A percentile compares a stretch with the other conserved stretches of the same genome.
phyloP scores from a whole-genome alignment of 2,797 vertebrate species.

The Mastacembelus armatus region DNA sequence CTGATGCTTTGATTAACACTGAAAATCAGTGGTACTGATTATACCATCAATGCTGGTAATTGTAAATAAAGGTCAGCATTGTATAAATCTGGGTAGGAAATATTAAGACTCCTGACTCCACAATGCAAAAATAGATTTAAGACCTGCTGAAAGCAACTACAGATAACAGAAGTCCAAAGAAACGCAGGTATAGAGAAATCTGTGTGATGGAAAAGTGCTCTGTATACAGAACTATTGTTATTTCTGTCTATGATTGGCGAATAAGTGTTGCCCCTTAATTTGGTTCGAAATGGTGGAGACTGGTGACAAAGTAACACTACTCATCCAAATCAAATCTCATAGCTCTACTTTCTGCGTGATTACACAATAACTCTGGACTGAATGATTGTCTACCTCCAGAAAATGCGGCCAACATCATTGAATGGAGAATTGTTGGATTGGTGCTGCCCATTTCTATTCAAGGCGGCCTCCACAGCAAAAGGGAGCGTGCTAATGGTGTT shows the following conservation, averaged over 20 bases:
- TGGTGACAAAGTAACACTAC: conserved; percentile 66
- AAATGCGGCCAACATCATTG: conserved; percentile 61
- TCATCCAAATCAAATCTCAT: conserved; percentile 76
- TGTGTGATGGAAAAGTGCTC: conserved; percentile 43
- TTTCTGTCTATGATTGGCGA: conserved; percentile 55
- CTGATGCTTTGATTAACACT: conserved; percentile 18
- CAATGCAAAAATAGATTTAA: not conserved
- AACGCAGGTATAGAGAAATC: conserved; percentile 24
- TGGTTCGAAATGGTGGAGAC: conserved; percentile 67
- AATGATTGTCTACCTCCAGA: conserved; percentile 71
- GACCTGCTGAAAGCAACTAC: conserved; percentile 14
- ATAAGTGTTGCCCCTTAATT: conserved; percentile 73
- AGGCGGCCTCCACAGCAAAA: conserved; percentile 48
- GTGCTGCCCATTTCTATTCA: conserved; percentile 65
- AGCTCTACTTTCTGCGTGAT: conserved; percentile 71
- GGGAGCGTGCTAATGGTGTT: conserved; percentile 55
- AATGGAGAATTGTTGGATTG: conserved; percentile 68
- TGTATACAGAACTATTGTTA: conserved; percentile 50
- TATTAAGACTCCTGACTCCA: not conserved
- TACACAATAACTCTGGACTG: conserved; percentile 76
- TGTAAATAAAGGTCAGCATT: conserved; percentile 42
- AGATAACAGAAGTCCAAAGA: conserved; percentile 24
- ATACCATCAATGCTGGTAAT: conserved; percentile 6
- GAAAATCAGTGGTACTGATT: conserved; percentile 35
- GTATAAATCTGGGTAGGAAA: conserved; percentile 14